Evolutionary conservation across 2,113 vertebrate species (phyloP).

Genomic region (Limanda limanda): DNA sequence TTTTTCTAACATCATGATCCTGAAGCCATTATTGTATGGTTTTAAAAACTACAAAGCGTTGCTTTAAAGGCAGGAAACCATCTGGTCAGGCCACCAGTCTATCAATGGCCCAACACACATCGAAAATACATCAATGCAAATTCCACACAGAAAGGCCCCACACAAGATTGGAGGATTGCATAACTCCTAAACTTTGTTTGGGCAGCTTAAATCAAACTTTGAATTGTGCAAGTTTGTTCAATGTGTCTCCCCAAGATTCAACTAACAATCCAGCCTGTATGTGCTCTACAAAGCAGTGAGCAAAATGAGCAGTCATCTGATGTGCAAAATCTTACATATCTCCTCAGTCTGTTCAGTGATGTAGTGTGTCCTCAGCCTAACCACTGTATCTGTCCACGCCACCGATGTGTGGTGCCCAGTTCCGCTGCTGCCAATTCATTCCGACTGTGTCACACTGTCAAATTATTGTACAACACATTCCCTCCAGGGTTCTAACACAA

Average conservation of each 20-base stretch:
- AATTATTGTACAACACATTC: slow-evolving; percentile 33
- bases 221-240: background rate
- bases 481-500: background rate
- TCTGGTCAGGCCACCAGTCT: too few relatives aligned
- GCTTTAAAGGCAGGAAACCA: too few relatives aligned
- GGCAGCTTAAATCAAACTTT: background rate
- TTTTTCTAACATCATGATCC: too few relatives aligned
- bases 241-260: background rate
- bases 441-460: slow-evolving; percentile 17
- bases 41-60: too few relatives aligned
- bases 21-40: too few relatives aligned
- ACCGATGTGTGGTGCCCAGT: slow-evolving; percentile 2
- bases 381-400: slow-evolving; percentile 37
- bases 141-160: too few relatives aligned
- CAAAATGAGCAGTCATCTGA: slow-evolving; percentile 29
- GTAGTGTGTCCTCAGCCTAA: slow-evolving; percentile 18
- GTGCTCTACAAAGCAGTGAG: slow-evolving; percentile 2
- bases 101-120: too few relatives aligned
- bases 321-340: slow-evolving; percentile 39
- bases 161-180: too few relatives aligned
- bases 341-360: slow-evolving; percentile 11
- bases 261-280: background rate
- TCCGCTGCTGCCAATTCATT: slow-evolving; percentile 27
- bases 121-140: too few relatives aligned
- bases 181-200: background rate